phyloP scores from a whole-genome alignment of 2,113 vertebrate genomes.

The Heterotilapia buettikoferi region DNA sequence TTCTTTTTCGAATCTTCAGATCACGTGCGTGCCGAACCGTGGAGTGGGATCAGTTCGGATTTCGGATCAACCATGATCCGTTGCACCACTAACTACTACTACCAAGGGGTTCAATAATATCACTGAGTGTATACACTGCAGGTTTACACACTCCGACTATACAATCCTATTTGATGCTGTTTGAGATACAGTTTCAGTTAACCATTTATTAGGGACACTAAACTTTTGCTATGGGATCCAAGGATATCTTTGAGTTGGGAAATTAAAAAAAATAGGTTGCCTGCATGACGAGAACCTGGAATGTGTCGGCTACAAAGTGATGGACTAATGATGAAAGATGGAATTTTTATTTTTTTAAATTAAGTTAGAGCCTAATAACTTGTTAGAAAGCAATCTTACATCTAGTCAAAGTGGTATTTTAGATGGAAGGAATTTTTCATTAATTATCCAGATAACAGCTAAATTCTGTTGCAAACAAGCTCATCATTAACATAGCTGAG shows the following conservation, averaged over 20 bases:
- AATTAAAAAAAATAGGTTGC: neutral
- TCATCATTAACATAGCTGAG: neutral
- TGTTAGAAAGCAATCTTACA: neutral
- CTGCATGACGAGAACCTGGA: neutral
- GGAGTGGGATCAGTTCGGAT: too few species aligned
- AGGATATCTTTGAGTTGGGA: neutral
- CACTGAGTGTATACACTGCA: neutral
- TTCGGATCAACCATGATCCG: too few species aligned
- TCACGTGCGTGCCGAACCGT: too few species aligned
- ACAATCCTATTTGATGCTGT: neutral
- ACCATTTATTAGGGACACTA: neutral
- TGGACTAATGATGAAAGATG: neutral
- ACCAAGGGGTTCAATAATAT: neutral
- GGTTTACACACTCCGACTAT: neutral
- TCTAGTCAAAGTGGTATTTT: neutral
- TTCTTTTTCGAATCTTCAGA: too few species aligned
- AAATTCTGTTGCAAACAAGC: neutral
- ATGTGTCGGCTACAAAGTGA: neutral
- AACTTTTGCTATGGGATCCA: neutral
- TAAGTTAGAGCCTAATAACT: neutral
- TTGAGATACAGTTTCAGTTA: neutral
- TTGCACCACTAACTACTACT: too few species aligned
- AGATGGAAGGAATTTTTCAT: neutral
- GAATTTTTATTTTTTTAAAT: neutral
- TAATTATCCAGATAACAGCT: neutral